Conservation (phyloP, 2,113 vertebrate species). For the Sterna hirundo region DNA sequence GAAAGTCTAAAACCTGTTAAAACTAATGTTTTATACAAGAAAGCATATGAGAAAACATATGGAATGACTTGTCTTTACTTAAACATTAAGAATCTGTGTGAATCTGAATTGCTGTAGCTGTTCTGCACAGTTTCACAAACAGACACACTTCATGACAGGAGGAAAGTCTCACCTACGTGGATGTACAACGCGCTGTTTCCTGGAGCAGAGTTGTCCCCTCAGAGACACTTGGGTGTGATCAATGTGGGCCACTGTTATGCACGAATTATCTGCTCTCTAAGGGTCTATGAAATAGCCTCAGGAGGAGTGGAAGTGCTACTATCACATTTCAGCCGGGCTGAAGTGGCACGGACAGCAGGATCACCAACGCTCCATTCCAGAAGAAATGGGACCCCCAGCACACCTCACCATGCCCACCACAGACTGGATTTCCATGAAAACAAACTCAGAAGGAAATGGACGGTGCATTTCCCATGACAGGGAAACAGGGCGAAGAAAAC, state of each 20-base stretch:
- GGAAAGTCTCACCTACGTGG: rapidly evolving
- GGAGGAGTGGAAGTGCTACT: background rate
- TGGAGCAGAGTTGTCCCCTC: background rate
- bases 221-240: background rate
- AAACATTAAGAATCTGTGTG: background rate
- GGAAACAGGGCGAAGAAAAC: background rate
- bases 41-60: background rate
- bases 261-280: background rate
- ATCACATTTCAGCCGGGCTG: background rate
- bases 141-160: background rate
- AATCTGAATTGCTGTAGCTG: background rate
- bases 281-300: background rate
- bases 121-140: background rate
- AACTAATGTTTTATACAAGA: background rate
- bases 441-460: background rate
- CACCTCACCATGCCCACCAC: too few relatives aligned
- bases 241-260: background rate
- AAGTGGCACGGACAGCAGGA: background rate
- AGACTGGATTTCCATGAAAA: background rate
- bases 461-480: background rate
- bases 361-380: rapidly evolving
- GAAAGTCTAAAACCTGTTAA: background rate
- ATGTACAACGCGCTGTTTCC: rapidly evolving
- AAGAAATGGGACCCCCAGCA: background rate
- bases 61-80: background rate